Evolutionary conservation across 2,797 vertebrate genomes (phyloP), one percentile per base, ranked within the genome.

Genomic region (Phrynocephalus guinanensis): DNA sequence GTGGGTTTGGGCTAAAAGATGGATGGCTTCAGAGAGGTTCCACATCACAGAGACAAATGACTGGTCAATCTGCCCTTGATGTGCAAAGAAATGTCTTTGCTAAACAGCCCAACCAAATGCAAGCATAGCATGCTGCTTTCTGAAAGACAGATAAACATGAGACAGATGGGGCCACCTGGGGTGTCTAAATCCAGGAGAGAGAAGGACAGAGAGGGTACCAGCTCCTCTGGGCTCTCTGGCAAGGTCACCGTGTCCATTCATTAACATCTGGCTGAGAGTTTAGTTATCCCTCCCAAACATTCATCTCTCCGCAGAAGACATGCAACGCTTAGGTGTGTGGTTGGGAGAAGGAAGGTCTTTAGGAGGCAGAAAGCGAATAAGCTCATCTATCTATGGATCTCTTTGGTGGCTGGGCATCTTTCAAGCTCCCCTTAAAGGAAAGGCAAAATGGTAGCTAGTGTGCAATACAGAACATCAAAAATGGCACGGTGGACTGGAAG

Each of bases 21-120:
- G 96, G 96, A 97, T 97, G 96, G 95, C 96, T 96, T 95, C 95
- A 93, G 95, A 95, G 95, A 96, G 95, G 94, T 94, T 95, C 92
- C 92, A 94, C 93, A 92, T 95, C 91, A 92, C 94, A 90, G 96
- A 97, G 97, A 97, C 95, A 92, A 96, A 97, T 97, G 97, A 93
- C 94, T 94, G 95, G 96, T 96, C 96, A 97, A 96, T 63, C 97
- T 96, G 95, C 95, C 92, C 95, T 82, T 70, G 90, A 96, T 96
- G 95, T 95, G 95, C 95, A 93, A 94, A 96, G 94, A 97, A 94
- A 96, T 95, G 95, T 96, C 94, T 94, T 96, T 96, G 94, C 96
- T 97, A 95, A 82, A 93, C 93, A 91, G 95, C 94, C 87, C 86
- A 92, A 93, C 94, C 94, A 94, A 93, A 95, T 89, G 94, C 93